Base-by-base conservation (phyloP, 2,888 invertebrate genomes). In the Brachylomia viminalis region DNA sequence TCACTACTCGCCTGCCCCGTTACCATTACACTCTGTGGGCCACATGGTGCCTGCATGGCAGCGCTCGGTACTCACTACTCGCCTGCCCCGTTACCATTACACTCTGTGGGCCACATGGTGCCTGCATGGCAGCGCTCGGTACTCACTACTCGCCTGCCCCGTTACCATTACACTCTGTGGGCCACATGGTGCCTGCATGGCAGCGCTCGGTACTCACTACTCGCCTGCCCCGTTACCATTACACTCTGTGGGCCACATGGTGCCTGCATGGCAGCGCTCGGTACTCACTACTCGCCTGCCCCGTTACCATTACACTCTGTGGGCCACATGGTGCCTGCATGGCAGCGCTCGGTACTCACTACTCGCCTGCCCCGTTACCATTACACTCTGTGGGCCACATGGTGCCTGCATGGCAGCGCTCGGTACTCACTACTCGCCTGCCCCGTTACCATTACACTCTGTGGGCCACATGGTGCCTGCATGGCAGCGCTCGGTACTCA, bases 381-480 rank as follows among this genome's bases (percentile, higher is more conserved):
- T 38, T 38, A 45, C 8, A 52, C n/a, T n/a, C n/a, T 7, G 5
- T 38, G 47, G n/a, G 27, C 72, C 66, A 17, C 47, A 27, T 15
- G 65, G 11, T 13, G 42, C 66, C 7, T 17, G 45, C 20, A 15
- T 3, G 54, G 27, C 30, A 1, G n/a, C 10, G 30, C 47, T 4
- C 58, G 62, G n/a, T 5, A 0, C 64, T 11, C 17, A 42, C 6
- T 27, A 23, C 20, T 45, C 8, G 68, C 59, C 38, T 0, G 49
- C 49, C 42, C 71, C 67, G 71, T 75, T 69, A 69, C 33, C 68
- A 49, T 38, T 38, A 45, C 8, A 52, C n/a, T n/a, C n/a, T 7
- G 5, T 38, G 47, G n/a, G 27, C 72, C 66, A 17, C 47, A 27
- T 15, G 65, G 11, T 13, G 42, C 66, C 7, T 17, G 45, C 20